A percentile compares a stretch with the other conserved stretches of the same genome.
Evolutionary conservation across 1,140 invertebrate genomes (phyloP).

Genomic region (Dinothrombium tinctorium): DNA sequence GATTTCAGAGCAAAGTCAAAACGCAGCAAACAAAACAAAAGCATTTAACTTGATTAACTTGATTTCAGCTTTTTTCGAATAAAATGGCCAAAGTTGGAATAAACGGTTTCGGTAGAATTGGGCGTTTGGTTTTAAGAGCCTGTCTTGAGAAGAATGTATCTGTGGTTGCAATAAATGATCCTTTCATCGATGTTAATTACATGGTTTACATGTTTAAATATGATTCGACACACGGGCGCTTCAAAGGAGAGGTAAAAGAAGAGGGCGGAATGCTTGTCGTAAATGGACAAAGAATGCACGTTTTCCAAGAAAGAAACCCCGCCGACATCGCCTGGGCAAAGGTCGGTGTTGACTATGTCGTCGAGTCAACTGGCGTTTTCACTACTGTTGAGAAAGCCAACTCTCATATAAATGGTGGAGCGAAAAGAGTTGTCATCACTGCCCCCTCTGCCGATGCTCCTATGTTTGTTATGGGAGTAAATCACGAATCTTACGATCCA

Average conservation of each 20-base stretch:
- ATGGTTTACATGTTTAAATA: conserved; percentile 96
- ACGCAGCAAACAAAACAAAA: no score
- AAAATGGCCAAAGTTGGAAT: conserved; percentile 19
- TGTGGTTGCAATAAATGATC: conserved; percentile 83
- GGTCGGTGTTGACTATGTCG: conserved; percentile 70
- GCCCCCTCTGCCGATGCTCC: conserved; percentile 81
- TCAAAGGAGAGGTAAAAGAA: conserved; percentile 53
- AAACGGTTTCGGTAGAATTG: conserved; percentile 35
- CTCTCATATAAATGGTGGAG: conserved; percentile 61
- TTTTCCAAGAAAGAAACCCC: conserved; percentile 58
- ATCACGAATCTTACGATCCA: conserved; percentile 54
- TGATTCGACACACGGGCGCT: conserved; percentile 83
- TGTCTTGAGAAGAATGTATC: conserved; percentile 22
- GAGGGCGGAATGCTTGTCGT: conserved; percentile 54
- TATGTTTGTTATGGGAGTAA: conserved; percentile 95
- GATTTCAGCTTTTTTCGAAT: no score
- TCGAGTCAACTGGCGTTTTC: conserved; percentile 93
- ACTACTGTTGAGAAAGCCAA: conserved; percentile 78
- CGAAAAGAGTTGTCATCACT: conserved; percentile 92
- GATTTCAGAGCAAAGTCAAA: no score
- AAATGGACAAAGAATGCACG: conserved; percentile 56
- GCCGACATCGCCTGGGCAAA: conserved; percentile 66
- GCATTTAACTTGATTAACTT: no score
- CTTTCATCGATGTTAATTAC: conserved; percentile 75
- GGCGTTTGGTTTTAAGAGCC: conserved; percentile 30